Evolutionary conservation across 2,113 vertebrate species (phyloP).

Genomic region (Labeo rohita): DNA sequence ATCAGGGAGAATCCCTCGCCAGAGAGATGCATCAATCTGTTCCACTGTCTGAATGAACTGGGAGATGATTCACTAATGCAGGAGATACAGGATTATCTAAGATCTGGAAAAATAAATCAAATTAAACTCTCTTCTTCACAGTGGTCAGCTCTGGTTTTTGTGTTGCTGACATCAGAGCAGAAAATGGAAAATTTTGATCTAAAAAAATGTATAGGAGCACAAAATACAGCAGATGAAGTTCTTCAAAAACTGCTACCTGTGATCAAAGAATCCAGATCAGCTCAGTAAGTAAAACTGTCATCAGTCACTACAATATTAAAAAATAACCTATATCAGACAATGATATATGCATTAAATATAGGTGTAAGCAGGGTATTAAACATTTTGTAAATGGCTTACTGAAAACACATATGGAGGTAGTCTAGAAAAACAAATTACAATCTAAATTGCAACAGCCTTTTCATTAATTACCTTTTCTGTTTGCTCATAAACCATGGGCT

Average conservation of each 20-base stretch:
- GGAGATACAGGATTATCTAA: background rate
- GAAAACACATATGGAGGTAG: no score
- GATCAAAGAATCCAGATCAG: slow-evolving; percentile 4
- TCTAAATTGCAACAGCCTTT: background rate
- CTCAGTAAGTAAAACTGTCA: background rate
- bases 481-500: no score
- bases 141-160: slow-evolving; percentile 5
- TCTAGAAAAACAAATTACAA: no score
- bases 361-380: no score
- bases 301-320: background rate
- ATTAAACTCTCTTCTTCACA: background rate
- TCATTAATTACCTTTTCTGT: no score
- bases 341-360: no score
- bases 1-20: background rate
- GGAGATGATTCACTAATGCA: background rate
- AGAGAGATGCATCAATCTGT: background rate
- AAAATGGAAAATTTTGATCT: background rate
- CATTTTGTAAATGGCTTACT: no score
- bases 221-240: background rate
- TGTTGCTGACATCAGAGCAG: background rate
- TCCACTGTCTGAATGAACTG: background rate
- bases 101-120: background rate
- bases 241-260: background rate
- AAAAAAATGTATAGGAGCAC: background rate
- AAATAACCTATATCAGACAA: no score